A percentile compares a stretch with the other conserved stretches of the same genome.
Conservation (phyloP, 1,140 invertebrate species). For the Cotesia chilonis region DNA sequence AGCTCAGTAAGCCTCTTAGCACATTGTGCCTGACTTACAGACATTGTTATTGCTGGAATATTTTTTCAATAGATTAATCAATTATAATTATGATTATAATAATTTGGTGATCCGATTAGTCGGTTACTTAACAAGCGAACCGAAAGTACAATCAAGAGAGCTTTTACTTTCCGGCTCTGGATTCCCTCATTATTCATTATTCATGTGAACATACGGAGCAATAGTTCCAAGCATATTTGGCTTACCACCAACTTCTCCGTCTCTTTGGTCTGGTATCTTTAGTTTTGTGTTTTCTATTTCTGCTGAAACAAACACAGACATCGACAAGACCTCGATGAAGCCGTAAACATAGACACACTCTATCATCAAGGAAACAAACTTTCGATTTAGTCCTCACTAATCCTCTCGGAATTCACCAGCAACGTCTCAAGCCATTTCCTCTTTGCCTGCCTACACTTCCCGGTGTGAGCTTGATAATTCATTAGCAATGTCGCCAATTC, state of each 20-base stretch:
- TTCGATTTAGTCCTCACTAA: slow-evolving; percentile 32
- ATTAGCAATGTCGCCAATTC: slow-evolving; percentile 15
- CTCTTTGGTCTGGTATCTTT: background rate
- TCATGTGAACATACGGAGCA: background rate
- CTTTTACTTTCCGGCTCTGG: slow-evolving; percentile 5
- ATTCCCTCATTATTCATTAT: slow-evolving; percentile 17
- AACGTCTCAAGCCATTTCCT: slow-evolving; percentile 1
- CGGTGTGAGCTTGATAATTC: slow-evolving; percentile 4
- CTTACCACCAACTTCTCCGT: slow-evolving; percentile 54
- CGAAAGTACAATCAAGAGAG: slow-evolving; percentile 28
- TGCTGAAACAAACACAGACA: no score
- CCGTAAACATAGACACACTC: background rate
- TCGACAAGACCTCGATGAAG: no score
- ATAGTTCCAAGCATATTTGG: slow-evolving; percentile 52
- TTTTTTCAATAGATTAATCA: slow-evolving; percentile 55
- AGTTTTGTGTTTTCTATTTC: no score
- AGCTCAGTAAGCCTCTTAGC: slow-evolving; percentile 54
- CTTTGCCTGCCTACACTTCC: background rate
- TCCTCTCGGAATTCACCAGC: slow-evolving; percentile 17
- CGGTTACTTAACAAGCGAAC: slow-evolving; percentile 50
- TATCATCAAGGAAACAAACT: slow-evolving; percentile 17
- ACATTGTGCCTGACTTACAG: slow-evolving; percentile 52
- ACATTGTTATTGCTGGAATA: slow-evolving; percentile 54
- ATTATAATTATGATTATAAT: slow-evolving; percentile 42
- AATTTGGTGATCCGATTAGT: slow-evolving; percentile 58